phyloP scores from a whole-genome alignment of 2,113 vertebrate species.

The Protobothrops mucrosquamatus region DNA sequence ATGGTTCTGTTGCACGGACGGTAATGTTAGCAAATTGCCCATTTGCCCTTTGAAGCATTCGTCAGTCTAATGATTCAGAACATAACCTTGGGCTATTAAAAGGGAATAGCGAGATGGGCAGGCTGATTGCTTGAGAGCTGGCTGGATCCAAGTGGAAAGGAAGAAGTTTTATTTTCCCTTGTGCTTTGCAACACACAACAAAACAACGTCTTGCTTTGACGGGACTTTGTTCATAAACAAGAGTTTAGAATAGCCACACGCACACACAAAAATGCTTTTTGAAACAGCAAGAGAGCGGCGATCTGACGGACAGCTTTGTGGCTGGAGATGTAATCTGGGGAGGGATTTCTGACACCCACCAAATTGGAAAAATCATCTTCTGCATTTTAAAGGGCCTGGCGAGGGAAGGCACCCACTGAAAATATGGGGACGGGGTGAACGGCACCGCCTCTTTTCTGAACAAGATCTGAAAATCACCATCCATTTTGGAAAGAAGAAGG shows the following conservation, averaged over 20 bases:
- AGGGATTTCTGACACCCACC: neutral
- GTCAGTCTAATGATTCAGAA: constrained; percentile 62
- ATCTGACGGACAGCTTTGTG: constrained; percentile 23
- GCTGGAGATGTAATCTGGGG: neutral
- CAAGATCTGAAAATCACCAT: neutral
- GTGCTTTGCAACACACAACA: constrained; percentile 37
- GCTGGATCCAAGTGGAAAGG: constrained; percentile 44
- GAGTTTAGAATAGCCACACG: constrained; percentile 56
- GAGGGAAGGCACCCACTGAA: no score
- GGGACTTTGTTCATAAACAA: constrained; percentile 69
- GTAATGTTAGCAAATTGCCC: constrained; percentile 42
- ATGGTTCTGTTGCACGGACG: constrained; percentile 24
- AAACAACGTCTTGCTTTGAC: constrained; percentile 45
- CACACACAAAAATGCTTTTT: constrained; percentile 47
- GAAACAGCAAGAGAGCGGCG: constrained; percentile 43
- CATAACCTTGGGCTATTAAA: constrained; percentile 50
- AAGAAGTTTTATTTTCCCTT: constrained; percentile 53
- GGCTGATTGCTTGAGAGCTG: constrained; percentile 19
- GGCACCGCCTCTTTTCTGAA: neutral
- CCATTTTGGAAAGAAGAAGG: neutral
- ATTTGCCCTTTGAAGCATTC: constrained; percentile 55
- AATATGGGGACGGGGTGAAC: neutral
- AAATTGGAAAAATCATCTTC: neutral
- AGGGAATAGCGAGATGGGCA: neutral
- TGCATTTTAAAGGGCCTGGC: neutral